Percentiles rank a stretch among this genome's conserved stretches.
These are phyloP conservation scores for Vannuccia rotundouncinata DNA, from an alignment of 2,888 invertebrate species.

Conservation along the genomic window DNA sequence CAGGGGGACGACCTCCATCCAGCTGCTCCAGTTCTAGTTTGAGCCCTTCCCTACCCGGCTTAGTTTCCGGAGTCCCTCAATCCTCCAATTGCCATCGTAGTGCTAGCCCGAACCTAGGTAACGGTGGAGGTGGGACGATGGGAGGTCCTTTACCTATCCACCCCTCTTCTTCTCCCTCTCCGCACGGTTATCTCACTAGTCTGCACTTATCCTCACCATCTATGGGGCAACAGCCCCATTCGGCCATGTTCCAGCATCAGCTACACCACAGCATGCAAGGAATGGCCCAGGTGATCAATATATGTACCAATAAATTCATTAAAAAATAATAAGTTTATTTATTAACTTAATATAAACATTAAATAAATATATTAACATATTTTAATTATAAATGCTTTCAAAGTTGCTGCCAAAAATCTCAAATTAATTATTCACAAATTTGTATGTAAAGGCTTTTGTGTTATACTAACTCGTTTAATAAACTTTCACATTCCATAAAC, in stretches of 20 bases:
- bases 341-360: too few species aligned
- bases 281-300: too few species aligned
- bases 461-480: too few species aligned
- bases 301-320: too few species aligned
- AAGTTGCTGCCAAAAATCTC: too few species aligned
- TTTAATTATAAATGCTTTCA: too few species aligned
- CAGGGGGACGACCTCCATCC: not conserved
- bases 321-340: too few species aligned
- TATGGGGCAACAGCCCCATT: not conserved
- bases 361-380: too few species aligned
- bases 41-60: not conserved
- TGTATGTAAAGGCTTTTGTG: too few species aligned
- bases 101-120: not conserved
- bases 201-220: too few species aligned
- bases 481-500: too few species aligned
- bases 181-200: not conserved
- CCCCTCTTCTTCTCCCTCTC: not conserved
- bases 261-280: not conserved
- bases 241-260: not conserved
- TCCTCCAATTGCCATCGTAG: not conserved
- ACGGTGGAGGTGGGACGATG: not conserved
- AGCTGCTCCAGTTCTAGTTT: not conserved
- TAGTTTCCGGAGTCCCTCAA: not conserved
- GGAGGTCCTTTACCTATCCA: not conserved
- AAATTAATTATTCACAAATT: too few species aligned